Percentiles rank a stretch among this genome's conserved stretches.
These are phyloP conservation scores for Dryobates pubescens DNA, from an alignment of 2,797 vertebrate genomes.

Conservation along the genomic window DNA sequence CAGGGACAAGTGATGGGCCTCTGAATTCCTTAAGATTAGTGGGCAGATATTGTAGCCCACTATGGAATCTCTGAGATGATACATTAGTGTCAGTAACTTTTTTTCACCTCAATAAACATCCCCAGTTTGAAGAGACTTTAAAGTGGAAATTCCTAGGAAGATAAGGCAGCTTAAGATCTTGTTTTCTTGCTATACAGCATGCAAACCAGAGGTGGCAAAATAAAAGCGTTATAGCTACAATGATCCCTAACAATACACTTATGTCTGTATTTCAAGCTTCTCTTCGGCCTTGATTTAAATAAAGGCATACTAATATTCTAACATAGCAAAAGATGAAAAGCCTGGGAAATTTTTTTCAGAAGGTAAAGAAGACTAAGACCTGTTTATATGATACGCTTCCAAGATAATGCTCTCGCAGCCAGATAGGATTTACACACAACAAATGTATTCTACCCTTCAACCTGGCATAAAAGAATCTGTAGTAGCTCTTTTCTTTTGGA, in stretches of 20 bases:
- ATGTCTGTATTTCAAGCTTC: not conserved
- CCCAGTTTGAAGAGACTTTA: not conserved
- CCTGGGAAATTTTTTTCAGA: not conserved
- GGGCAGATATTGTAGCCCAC: not conserved
- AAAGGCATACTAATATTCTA: not conserved
- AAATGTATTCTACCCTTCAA: not conserved
- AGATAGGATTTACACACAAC: not conserved
- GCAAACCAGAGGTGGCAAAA: not conserved
- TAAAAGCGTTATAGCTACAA: not conserved
- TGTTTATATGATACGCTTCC: rapidly evolving
- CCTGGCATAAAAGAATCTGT: not conserved
- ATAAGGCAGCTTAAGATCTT: not conserved
- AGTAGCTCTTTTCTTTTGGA: not conserved
- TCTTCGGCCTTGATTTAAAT: not conserved
- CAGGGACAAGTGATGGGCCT: not conserved
- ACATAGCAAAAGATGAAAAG: not conserved
- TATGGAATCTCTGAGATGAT: not conserved
- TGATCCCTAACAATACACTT: not conserved
- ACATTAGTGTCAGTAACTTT: rapidly evolving
- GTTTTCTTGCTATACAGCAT: not conserved
- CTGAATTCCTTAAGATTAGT: not conserved
- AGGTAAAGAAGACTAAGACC: not conserved
- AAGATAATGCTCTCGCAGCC: not conserved
- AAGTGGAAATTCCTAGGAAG: not conserved
- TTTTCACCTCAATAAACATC: not conserved